Percentiles rank a stretch among this genome's conserved stretches.
Evolutionary conservation across 2,113 vertebrate species (phyloP).

Genomic region (Pomatorhinus ruficollis): DNA sequence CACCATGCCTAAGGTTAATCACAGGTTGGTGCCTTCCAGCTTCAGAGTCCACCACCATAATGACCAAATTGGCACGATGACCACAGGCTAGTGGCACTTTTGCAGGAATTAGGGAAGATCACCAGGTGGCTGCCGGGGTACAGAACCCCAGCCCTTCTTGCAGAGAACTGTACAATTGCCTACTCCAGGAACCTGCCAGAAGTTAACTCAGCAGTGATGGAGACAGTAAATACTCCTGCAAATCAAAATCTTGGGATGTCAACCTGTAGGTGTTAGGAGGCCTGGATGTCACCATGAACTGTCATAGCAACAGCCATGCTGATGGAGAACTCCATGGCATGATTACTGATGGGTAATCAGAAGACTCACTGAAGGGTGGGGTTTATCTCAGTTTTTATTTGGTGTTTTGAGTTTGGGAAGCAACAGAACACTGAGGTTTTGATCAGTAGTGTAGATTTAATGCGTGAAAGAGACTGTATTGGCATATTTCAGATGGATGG

Average conservation of each 20-base stretch:
- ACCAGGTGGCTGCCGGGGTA: neutral
- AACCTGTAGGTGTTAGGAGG: neutral
- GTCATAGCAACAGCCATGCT: neutral
- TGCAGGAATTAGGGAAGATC: neutral
- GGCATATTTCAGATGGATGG: neutral
- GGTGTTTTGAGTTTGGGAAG: neutral
- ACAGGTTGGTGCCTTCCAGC: neutral
- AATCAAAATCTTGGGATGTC: rapidly evolving
- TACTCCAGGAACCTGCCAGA: neutral
- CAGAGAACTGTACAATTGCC: neutral
- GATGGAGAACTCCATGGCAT: neutral
- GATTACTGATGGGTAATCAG: neutral
- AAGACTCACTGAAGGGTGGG: rapidly evolving
- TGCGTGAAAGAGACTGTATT: neutral
- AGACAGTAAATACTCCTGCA: neutral
- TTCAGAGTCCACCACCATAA: neutral
- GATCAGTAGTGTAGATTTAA: neutral
- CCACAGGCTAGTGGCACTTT: neutral
- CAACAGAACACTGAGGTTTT: neutral
- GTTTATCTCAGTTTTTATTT: neutral
- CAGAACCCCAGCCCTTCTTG: neutral
- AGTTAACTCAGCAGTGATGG: neutral
- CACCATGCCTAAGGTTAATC: neutral
- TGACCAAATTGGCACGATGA: neutral
- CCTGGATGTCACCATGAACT: neutral